Evolutionary conservation across 2,888 invertebrate species (phyloP).

Genomic region (Xanthia togata): DNA sequence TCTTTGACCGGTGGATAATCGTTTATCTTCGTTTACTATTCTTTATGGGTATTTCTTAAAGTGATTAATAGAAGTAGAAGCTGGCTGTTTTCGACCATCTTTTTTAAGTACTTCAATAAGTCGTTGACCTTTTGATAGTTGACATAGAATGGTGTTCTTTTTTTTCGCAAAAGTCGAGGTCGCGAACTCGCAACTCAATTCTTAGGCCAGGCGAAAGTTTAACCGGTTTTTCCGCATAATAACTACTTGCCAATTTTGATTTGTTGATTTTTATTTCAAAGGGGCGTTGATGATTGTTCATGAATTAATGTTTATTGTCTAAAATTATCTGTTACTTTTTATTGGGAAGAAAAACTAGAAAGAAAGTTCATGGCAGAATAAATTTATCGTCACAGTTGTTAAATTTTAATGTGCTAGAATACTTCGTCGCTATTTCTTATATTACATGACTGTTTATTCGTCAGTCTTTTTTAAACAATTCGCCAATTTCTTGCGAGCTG

Average conservation of each 20-base stretch:
- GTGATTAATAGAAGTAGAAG: not conserved
- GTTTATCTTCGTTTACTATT: not conserved
- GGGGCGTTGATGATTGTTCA: not conserved
- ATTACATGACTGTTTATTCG: not conserved
- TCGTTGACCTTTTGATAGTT: slow-evolving; percentile 32
- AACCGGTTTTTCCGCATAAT: slow-evolving; percentile 27
- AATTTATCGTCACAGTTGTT: not conserved
- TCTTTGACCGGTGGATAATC: slow-evolving; percentile 36
- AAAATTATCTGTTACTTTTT: not conserved
- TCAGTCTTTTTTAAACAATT: not conserved
- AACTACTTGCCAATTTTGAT: slow-evolving; percentile 12
- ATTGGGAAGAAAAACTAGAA: not conserved
- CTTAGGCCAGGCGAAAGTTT: slow-evolving; percentile 34
- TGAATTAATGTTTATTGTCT: not conserved
- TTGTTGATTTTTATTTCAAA: slow-evolving; percentile 2
- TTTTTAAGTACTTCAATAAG: slow-evolving; percentile 14
- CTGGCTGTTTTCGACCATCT: not conserved
- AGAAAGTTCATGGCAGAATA: not conserved
- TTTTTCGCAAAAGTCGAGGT: slow-evolving; percentile 22
- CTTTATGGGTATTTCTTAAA: not conserved
- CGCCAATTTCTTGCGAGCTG: not conserved
- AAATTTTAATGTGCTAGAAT: not conserved
- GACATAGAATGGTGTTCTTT: not conserved
- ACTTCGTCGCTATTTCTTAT: not conserved
- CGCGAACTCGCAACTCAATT: slow-evolving; percentile 10